Evolutionary conservation across 1,140 invertebrate genomes (phyloP).

Genomic region (Orchestia grillus): DNA sequence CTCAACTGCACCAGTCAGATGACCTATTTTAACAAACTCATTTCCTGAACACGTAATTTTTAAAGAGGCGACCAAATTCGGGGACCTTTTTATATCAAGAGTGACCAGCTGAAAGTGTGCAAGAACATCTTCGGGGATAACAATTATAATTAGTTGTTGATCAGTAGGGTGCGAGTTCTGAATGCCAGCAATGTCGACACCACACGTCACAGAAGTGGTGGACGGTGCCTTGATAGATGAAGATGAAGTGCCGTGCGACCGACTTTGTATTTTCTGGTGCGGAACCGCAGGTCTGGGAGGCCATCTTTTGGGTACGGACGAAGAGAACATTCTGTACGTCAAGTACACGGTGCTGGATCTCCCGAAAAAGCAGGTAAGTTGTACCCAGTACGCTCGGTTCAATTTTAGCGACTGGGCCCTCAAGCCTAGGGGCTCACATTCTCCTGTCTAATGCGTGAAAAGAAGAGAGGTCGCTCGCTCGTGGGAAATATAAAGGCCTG

Average conservation of each 20-base stretch:
- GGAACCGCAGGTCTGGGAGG: constrained; percentile 5
- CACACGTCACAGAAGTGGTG: neutral
- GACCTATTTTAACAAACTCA: neutral
- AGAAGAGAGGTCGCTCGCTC: no score
- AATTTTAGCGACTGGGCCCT: no score
- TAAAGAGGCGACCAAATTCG: no score
- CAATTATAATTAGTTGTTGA: neutral
- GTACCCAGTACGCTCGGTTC: neutral
- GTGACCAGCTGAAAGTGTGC: no score
- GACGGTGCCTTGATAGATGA: neutral
- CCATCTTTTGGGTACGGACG: constrained; percentile 24
- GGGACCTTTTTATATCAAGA: no score
- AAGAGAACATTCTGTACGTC: constrained; percentile 28
- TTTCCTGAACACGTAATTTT: no score
- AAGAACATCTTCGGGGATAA: neutral
- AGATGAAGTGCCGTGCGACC: neutral
- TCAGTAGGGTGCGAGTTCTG: neutral
- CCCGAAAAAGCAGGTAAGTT: neutral
- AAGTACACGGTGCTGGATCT: neutral
- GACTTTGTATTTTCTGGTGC: constrained; percentile 1
- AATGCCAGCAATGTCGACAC: constrained; percentile 3
- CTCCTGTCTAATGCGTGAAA: no score
- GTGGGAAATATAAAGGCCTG: no score
- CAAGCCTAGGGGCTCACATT: no score
- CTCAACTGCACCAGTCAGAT: neutral